A percentile compares a stretch with the other conserved stretches of the same genome.
Evolutionary conservation across 2,113 vertebrate genomes (phyloP).

Genomic region (Synodontis membranacea): DNA sequence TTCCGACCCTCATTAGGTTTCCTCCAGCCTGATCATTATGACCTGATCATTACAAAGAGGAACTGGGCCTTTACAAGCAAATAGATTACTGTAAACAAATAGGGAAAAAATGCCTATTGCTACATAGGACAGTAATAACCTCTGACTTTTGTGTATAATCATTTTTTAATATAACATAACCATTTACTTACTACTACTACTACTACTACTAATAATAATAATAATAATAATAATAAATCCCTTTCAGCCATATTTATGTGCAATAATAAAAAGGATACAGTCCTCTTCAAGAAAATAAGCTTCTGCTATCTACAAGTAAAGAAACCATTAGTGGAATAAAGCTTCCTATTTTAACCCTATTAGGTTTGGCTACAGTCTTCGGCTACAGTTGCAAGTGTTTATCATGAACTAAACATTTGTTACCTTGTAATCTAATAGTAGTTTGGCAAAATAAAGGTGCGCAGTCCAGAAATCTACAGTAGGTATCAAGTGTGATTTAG

Average conservation of each 20-base stretch:
- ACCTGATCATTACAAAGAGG: too few relatives aligned
- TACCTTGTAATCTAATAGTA: too few relatives aligned
- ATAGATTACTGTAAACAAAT: neutral
- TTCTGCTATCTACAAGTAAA: slow-evolving; percentile 83
- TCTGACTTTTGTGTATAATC: neutral
- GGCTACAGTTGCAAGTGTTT: neutral
- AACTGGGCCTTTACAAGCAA: neutral
- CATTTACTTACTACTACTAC: neutral
- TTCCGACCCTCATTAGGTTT: slow-evolving; percentile 28
- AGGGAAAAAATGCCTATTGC: neutral
- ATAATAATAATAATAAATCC: neutral
- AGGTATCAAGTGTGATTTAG: too few relatives aligned
- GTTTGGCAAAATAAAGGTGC: neutral
- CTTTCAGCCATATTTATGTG: neutral
- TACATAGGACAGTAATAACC: neutral
- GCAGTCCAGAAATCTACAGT: too few relatives aligned
- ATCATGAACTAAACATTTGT: neutral
- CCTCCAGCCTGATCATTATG: slow-evolving; percentile 46
- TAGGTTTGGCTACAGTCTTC: neutral
- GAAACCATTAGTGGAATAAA: slow-evolving; percentile 14
- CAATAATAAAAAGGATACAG: slow-evolving; percentile 86
- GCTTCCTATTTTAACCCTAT: neutral
- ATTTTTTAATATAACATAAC: neutral
- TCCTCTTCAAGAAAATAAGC: slow-evolving; percentile 88
- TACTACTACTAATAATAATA: too few relatives aligned